A percentile compares a stretch with the other conserved stretches of the same genome.
Conservation (phyloP, 2,113 vertebrate genomes). For the Capreolus pygargus region DNA sequence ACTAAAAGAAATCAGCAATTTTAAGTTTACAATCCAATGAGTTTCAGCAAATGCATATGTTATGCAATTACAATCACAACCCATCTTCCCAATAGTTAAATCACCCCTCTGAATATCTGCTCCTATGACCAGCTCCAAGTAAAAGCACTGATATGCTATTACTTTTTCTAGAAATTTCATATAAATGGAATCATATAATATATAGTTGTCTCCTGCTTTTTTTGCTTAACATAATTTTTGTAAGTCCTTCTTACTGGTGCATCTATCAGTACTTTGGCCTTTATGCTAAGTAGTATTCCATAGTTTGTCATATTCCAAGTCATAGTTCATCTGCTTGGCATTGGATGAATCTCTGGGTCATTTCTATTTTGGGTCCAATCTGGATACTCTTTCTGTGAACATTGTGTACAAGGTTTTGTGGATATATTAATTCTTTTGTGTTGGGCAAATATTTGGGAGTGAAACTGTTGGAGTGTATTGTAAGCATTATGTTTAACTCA, state of each 20-base stretch:
- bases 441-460: neutral
- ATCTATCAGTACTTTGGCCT: neutral
- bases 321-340: neutral
- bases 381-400: neutral
- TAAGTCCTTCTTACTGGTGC: neutral
- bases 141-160: neutral
- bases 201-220: neutral
- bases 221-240: neutral
- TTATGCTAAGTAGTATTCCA: neutral
- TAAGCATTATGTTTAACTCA: neutral
- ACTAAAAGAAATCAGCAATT: neutral
- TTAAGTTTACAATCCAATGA: neutral
- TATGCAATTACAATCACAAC: neutral
- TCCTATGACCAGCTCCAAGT: neutral
- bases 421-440: neutral
- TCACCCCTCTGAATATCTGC: neutral
- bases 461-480: neutral
- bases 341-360: neutral
- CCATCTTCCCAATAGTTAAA: neutral
- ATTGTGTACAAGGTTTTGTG: neutral
- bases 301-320: neutral
- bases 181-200: neutral
- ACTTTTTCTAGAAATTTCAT: neutral
- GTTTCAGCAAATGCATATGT: neutral
- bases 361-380: neutral